Evolutionary conservation across 2,797 vertebrate genomes (phyloP).

Genomic region (Lerista edwardsae): DNA sequence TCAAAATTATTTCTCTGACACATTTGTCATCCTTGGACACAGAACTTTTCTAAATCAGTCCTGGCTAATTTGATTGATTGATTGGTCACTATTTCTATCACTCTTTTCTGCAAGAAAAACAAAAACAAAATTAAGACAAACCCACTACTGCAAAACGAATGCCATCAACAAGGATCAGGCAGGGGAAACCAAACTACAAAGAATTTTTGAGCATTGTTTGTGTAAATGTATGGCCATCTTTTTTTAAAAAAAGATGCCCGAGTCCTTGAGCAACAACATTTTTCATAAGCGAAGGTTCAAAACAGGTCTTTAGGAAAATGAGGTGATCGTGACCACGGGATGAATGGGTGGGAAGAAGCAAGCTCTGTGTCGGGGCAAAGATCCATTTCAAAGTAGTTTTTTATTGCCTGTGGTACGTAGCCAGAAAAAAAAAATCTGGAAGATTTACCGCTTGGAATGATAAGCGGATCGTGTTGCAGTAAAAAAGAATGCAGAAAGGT

Average conservation of each 20-base stretch:
- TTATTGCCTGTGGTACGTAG: neutral
- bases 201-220: no score
- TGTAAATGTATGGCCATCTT: no score
- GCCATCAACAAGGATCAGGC: no score
- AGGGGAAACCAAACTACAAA: no score
- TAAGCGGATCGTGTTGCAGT: conserved; percentile 35
- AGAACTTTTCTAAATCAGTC: neutral
- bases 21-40: conserved; percentile 32
- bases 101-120: no score
- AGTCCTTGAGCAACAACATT: neutral
- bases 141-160: no score
- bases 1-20: conserved; percentile 11
- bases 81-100: no score
- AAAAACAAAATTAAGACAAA: no score
- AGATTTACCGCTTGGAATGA: conserved; percentile 52
- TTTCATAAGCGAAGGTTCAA: neutral
- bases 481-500: conserved; percentile 50
- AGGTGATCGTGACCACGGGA: neutral
- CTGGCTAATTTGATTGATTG: neutral
- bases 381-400: conserved; percentile 4
- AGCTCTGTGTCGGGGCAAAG: neutral
- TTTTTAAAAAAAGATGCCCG: neutral
- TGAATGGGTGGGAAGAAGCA: neutral
- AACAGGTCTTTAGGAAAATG: neutral
- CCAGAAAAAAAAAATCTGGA: neutral